Evolutionary conservation across 2,113 vertebrate species (phyloP).

Genomic region (Ceyx cyanopectus): DNA sequence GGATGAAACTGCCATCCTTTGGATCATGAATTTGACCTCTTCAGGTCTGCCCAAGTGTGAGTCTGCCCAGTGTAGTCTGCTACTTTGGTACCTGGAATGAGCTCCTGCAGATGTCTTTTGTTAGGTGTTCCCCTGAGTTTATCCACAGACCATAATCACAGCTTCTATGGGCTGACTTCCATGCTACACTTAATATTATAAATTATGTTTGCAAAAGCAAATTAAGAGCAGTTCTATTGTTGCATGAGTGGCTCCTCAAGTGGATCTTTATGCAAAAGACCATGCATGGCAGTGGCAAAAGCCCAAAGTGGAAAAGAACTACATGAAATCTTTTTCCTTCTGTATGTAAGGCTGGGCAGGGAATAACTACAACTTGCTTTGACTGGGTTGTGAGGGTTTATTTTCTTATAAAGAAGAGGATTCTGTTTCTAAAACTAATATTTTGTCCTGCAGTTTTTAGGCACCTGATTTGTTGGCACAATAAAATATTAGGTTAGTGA

Average conservation of each 20-base stretch:
- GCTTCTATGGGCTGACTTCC: neutral
- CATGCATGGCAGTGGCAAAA: neutral
- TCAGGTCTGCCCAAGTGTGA: neutral
- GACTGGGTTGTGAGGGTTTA: neutral
- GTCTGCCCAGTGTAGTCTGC: neutral
- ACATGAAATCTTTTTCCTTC: constrained; percentile 26
- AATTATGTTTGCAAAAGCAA: neutral
- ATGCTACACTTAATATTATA: neutral
- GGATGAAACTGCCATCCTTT: neutral
- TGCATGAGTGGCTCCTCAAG: neutral
- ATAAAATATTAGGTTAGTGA: neutral
- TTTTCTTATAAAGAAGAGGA: constrained; percentile 32
- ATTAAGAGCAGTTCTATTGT: constrained; percentile 19
- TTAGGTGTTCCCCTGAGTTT: neutral
- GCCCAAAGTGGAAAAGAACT: neutral
- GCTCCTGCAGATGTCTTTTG: neutral
- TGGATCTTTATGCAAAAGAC: neutral
- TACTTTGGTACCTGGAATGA: neutral
- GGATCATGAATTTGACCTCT: neutral
- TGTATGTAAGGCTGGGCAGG: neutral
- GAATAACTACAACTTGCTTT: constrained; percentile 34
- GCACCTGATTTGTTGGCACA: constrained; percentile 19
- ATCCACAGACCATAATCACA: neutral
- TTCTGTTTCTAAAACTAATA: constrained; percentile 60
- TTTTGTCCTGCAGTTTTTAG: neutral